Base-by-base conservation (phyloP, 1,140 invertebrate species). In the Planococcus citri region DNA sequence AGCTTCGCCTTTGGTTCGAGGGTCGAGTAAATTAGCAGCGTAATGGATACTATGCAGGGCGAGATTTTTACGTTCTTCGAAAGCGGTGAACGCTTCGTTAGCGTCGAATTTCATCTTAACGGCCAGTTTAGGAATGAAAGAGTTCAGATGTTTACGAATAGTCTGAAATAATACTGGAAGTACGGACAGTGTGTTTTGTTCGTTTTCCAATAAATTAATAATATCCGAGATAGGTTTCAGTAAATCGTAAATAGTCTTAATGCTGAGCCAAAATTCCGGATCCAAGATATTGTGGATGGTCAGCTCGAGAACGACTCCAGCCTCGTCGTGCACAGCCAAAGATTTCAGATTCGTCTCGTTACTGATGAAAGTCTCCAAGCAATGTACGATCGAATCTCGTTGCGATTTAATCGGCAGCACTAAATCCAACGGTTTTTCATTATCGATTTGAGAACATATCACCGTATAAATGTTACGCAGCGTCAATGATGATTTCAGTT, bases 21-120 rank as follows among this genome's bases (percentile, higher is more conserved):
- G 60, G 37, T 70, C 10, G 1, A 70, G 24, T 4, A 67, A 17
- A 38, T 61, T 67, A 8, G 57, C 60, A 1, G 69, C 29, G 27
- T 38, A 22, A 38, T 70, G 69, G 60, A 70, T 70, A 2, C 8
- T 20, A 27, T 70, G 57, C 27, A 67, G 51, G 17, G 51, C 27
- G 10, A 64, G 37, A 33, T 22, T 29, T 37, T 70, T 70, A n/a
- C 60, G 41, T 6, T 51, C 41, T 51, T 51, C 41, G 41, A 51
- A 51, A 20, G 41, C 41, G 41, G 12, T 51, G 41, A 51, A 51
- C 17, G 17, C 17, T 14, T 51, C 41, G 41, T 51, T 51, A n/a
- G 41, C 41, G 12, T 51, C 41, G 41, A 51, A 51, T 51, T 51
- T 20, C 41, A 51, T 51, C n/a, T 51, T 51, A 20, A 9, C 17